Percentiles rank a stretch among this genome's conserved stretches.
Conservation (phyloP, 2,888 invertebrate species). For the Phaonia tiefii region DNA sequence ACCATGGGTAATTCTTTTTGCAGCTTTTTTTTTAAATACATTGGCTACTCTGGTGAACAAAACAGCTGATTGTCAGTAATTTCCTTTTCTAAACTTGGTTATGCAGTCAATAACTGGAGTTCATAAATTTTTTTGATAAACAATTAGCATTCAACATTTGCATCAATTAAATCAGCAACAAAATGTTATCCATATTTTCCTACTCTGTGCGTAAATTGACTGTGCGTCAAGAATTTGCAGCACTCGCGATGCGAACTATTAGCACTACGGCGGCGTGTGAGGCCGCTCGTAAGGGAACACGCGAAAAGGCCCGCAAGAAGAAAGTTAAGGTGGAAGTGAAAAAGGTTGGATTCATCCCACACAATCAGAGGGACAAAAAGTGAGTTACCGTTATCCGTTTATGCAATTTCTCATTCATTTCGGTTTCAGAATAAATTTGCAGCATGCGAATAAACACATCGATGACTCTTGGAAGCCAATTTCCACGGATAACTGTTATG, state of each 20-base stretch:
- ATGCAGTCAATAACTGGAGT: not conserved
- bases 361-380: slow-evolving; percentile 84
- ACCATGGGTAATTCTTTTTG: no score
- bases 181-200: slow-evolving; percentile 64
- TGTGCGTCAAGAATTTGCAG: slow-evolving; percentile 69
- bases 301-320: slow-evolving; percentile 87
- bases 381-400: slow-evolving; percentile 73
- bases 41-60: no score
- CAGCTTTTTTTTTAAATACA: no score
- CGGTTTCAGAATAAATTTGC: slow-evolving; percentile 78
- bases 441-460: slow-evolving; percentile 82
- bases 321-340: slow-evolving; percentile 89
- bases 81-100: not conserved
- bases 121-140: slow-evolving; percentile 14
- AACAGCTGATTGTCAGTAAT: no score
- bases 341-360: slow-evolving; percentile 88
- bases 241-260: slow-evolving; percentile 79
- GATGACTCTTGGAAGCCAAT: slow-evolving; percentile 83
- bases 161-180: not conserved
- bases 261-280: slow-evolving; percentile 84
- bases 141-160: not conserved
- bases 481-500: slow-evolving; percentile 85
- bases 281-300: slow-evolving; percentile 91
- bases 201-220: slow-evolving; percentile 63
- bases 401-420: slow-evolving; percentile 17